Base-by-base conservation (phyloP, 2,113 vertebrate genomes). In the Lepisosteus osseus region DNA sequence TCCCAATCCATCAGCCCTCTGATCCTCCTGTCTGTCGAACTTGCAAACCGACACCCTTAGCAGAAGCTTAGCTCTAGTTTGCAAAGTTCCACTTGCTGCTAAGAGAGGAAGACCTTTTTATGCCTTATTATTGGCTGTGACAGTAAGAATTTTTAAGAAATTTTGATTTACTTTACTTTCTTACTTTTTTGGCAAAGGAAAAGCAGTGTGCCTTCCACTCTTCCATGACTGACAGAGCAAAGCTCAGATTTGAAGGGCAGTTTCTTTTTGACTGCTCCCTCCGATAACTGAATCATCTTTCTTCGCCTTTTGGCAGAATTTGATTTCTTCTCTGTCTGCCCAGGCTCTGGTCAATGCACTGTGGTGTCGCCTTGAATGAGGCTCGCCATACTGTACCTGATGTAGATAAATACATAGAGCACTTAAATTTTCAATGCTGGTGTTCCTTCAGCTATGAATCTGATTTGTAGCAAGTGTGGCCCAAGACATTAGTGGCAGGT, bases 401-500 rank as follows among this genome's bases (percentile, higher is more conserved):
- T n/a, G 3, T n/a, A 40, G 6, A 64, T 45, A 44, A 70, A 71
- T 17, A 14, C 67, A 43, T 57, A 66, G 67, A 72, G 61, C 70
- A 69, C 59, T 76, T 61, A 70, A 75, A 69, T 65, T 63, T 68
- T 59, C 64, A 17, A 54, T 61, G 11, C 68, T 44, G 4, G 73
- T 54, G 14, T 47, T 69, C 61, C 41, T 72, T 3, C 56, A 68
- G 77, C 76, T 85, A 80, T 75, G 69, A 73, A 74, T 73, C 45
- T 67, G 76, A 81, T 59, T 59, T n/a, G 56, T 51, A 61, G 72
- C 72, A 57, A 80, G 76, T 69, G 17, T 54, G 14, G 47, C 54
- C 42, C 56, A 29, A 59, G 17, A 14, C 15, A 29, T 15, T 14
- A 29, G 7, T 54, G 7, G n/a, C 56, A 14, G 45, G 54, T 44